A percentile compares a stretch with the other conserved stretches of the same genome.
Conservation (phyloP, 2,797 vertebrate genomes). For the Catamblyrhynchus diadema region DNA sequence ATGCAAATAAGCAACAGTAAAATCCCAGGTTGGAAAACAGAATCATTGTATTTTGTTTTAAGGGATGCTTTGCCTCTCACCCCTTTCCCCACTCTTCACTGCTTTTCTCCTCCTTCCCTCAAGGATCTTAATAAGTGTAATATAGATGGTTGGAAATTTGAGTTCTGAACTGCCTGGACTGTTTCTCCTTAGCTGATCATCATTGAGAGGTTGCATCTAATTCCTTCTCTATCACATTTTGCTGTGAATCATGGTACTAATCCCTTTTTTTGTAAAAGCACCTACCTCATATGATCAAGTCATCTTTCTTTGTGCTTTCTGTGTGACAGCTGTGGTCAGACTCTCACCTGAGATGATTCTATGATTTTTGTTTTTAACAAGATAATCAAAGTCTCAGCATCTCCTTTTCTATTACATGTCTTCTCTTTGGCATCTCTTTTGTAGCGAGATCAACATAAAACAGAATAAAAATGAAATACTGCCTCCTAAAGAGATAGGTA, state of each 20-base stretch:
- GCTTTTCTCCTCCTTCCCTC: not conserved
- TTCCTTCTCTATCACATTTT: not conserved
- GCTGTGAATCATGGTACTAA: not conserved
- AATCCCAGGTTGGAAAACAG: not conserved
- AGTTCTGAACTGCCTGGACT: not conserved
- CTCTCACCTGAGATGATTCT: not conserved
- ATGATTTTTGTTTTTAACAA: not conserved
- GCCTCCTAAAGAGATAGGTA: not conserved
- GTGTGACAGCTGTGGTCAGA: not conserved
- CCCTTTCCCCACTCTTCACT: fast-evolving
- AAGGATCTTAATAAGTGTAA: not conserved
- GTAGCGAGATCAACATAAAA: not conserved
- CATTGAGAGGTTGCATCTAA: not conserved
- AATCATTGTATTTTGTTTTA: not conserved
- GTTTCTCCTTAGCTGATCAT: not conserved
- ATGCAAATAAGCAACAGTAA: not conserved
- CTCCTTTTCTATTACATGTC: not conserved
- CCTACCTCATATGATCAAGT: not conserved
- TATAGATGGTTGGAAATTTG: not conserved
- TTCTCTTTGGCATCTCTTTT: not conserved
- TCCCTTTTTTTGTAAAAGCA: not conserved
- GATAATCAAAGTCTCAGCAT: not conserved
- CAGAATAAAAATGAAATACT: not conserved
- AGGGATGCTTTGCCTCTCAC: not conserved
- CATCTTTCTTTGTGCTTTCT: not conserved